Percentiles rank a stretch among this genome's conserved stretches.
phyloP scores from a whole-genome alignment of 2,888 invertebrate genomes.

The Abrostola tripartita region DNA sequence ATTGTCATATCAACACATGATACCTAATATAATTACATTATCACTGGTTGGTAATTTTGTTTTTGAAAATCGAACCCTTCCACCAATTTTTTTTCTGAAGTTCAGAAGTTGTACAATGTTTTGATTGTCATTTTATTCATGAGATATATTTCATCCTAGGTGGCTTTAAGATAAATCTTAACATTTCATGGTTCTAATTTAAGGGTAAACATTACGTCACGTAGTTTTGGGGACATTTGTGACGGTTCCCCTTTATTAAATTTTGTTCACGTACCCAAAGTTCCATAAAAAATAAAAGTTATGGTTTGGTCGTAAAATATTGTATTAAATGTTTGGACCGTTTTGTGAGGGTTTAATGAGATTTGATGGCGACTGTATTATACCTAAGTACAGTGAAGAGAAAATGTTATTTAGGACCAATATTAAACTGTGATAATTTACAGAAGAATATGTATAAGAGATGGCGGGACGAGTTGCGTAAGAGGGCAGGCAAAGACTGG shows the following conservation, averaged over 20 bases:
- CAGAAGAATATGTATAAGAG: no score
- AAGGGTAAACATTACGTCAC: constrained; percentile 38
- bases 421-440: no score
- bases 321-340: constrained; percentile 27
- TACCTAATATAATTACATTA: no score
- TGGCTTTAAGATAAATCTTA: constrained; percentile 27
- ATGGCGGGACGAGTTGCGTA: no score
- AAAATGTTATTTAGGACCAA: not conserved
- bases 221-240: constrained; percentile 40
- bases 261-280: constrained; percentile 42
- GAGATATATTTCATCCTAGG: no score
- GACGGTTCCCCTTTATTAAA: constrained; percentile 48
- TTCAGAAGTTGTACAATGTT: no score
- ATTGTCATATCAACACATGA: no score
- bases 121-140: no score
- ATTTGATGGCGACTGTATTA: constrained; percentile 13
- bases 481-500: no score
- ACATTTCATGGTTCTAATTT: constrained; percentile 30
- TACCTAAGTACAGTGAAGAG: not conserved
- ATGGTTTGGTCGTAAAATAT: constrained; percentile 42
- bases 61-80: no score
- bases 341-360: constrained; percentile 32
- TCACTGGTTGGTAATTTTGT: no score
- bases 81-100: no score
- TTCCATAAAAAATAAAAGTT: constrained; percentile 53